Evolutionary conservation across 1,140 invertebrate species (phyloP).

Genomic region (Notospermus geniculatus): DNA sequence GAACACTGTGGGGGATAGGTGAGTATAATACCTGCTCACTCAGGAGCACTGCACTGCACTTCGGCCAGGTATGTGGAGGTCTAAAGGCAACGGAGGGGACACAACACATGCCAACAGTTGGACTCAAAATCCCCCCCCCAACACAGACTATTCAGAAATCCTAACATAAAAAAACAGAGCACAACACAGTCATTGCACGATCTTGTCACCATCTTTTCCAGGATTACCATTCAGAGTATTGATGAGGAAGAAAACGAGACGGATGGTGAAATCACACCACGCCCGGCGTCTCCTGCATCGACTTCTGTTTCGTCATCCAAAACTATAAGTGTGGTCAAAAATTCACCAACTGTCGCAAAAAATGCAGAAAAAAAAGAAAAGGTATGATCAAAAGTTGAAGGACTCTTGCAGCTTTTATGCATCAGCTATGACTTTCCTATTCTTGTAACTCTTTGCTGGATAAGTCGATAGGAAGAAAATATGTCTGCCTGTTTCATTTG

Average conservation of each 20-base stretch:
- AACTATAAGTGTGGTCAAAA: background rate
- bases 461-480: no score
- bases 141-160: background rate
- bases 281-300: constrained; percentile 31
- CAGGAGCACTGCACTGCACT: background rate
- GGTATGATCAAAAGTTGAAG: background rate
- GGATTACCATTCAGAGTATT: constrained; percentile 36
- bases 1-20: constrained; percentile 49
- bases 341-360: background rate
- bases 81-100: background rate
- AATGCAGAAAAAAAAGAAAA: background rate
- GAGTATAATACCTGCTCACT: constrained; percentile 10
- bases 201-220: no score
- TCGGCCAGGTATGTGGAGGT: background rate
- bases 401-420: no score
- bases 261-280: constrained; percentile 22
- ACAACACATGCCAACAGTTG: background rate
- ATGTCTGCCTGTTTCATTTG: no score
- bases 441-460: no score
- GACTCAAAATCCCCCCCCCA: background rate
- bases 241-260: constrained; percentile 35
- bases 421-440: no score
- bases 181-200: no score
- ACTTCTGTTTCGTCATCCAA: constrained; percentile 9
- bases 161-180: no score